These are phyloP conservation scores for Bubalus kerabau DNA, from an alignment of 2,113 vertebrate genomes.

Conservation along the genomic window DNA sequence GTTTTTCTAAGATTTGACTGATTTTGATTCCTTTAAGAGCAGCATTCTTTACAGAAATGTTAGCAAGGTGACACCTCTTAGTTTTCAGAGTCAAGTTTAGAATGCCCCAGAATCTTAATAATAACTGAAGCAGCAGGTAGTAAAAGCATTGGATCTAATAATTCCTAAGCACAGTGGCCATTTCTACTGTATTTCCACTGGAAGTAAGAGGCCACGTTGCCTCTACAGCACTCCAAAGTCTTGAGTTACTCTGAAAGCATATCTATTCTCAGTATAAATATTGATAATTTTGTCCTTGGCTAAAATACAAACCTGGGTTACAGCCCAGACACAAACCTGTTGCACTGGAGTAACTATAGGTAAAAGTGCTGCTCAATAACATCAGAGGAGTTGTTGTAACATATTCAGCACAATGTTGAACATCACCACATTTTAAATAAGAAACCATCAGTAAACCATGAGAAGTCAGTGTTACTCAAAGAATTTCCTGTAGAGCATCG, in stretches of 20 bases:
- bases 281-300: not conserved
- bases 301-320: not conserved
- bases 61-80: not conserved
- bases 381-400: not conserved
- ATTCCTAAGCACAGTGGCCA: not conserved
- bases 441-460: not conserved
- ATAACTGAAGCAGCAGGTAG: not conserved
- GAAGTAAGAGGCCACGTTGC: not conserved
- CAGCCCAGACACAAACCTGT: not conserved
- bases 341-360: not conserved
- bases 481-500: not conserved
- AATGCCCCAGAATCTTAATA: not conserved
- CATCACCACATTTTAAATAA: not conserved
- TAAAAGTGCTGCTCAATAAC: not conserved
- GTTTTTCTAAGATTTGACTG: not conserved
- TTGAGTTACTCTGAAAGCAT: not conserved
- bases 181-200: not conserved
- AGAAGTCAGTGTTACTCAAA: not conserved
- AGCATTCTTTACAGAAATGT: not conserved
- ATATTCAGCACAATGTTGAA: not conserved
- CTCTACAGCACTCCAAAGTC: not conserved
- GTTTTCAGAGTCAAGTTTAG: not conserved
- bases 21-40: not conserved
- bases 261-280: not conserved
- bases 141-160: not conserved